Conservation (phyloP, 2,888 invertebrate species). For the Papilio elwesi region DNA sequence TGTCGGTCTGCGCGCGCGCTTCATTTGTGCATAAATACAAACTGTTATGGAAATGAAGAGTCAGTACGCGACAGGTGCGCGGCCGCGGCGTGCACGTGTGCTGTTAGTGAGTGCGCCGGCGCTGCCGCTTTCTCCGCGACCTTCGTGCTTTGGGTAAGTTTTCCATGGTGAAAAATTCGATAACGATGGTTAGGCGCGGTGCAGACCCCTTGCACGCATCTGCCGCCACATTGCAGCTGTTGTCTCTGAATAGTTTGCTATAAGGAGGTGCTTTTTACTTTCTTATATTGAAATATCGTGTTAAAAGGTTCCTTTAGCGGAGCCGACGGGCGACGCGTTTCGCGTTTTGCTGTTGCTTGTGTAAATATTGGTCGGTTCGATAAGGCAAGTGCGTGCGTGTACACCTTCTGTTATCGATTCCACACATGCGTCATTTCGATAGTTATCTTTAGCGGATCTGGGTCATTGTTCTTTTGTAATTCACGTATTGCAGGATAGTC, state of each 20-base stretch:
- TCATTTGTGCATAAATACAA: slow-evolving; percentile 64
- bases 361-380: slow-evolving; percentile 75
- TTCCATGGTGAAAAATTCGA: slow-evolving; percentile 53
- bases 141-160: slow-evolving; percentile 67
- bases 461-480: slow-evolving; percentile 83
- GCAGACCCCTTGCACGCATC: slow-evolving; percentile 74
- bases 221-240: slow-evolving; percentile 80
- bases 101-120: slow-evolving; percentile 81
- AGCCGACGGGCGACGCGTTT: slow-evolving; percentile 64
- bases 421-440: slow-evolving; percentile 81
- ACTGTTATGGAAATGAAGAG: slow-evolving; percentile 77
- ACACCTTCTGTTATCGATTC: slow-evolving; percentile 80
- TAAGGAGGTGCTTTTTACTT: slow-evolving; percentile 64
- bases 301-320: slow-evolving; percentile 26
- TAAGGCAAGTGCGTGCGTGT: slow-evolving; percentile 77
- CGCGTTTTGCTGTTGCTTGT: slow-evolving; percentile 73
- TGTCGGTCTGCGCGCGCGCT: slow-evolving; percentile 79
- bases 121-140: slow-evolving; percentile 60
- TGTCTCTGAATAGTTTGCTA: slow-evolving; percentile 71
- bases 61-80: slow-evolving; percentile 83
- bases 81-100: slow-evolving; percentile 81
- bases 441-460: slow-evolving; percentile 80
- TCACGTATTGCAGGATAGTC: slow-evolving; percentile 62
- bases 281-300: slow-evolving; percentile 50
- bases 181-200: slow-evolving; percentile 63